Evolutionary conservation across 2,888 invertebrate genomes (phyloP), one percentile per base, ranked within the genome.

Genomic region (Trypoxylon attenuatum): DNA sequence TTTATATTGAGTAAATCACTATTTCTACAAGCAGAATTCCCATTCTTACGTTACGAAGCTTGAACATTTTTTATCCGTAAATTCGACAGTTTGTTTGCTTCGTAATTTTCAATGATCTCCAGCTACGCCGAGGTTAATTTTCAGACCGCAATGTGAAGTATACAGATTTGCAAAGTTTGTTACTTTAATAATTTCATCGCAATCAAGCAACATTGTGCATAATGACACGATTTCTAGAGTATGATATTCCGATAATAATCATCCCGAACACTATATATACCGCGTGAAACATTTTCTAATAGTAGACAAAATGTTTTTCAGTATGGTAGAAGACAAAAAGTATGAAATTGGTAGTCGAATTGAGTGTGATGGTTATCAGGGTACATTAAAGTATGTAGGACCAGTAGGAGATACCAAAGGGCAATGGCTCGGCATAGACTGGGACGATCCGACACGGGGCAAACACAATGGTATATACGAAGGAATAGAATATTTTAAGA

Each of bases 401-500:
- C 77, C 84, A 29, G 89, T 91, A 10, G 88, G 87, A 2, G 76
- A 82, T 13, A 86, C 84, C 3, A 84, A 83, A 60, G 87, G 87
- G 58, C 73, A 81, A 64, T 98, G 98, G 98, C 89, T 96, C 56
- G 99, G 99, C 0, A 91, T 99, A n/a, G 98, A 99, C 85, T 99
- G 98, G 98, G 98, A 99, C 86, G 93, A 96, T 79, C 90, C 91
- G 2, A 87, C 88, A 5, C 90, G 98, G 78, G 99, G 99, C 1
- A 98, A 97, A 86, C 98, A 99, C 84, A 92, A 96, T 89, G 99
- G 99, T 0, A 90, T 90, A 41, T 91, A 97, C 39, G 92, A 96
- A 69, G 95, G 93, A 45, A 88, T 91, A 45, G 90, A 91, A 71
- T 98, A 98, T 87, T 99, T 98, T 86, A 89, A 91, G 82, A 89